phyloP scores from a whole-genome alignment of 2,888 invertebrate species.

The Amorpha juglandis region DNA sequence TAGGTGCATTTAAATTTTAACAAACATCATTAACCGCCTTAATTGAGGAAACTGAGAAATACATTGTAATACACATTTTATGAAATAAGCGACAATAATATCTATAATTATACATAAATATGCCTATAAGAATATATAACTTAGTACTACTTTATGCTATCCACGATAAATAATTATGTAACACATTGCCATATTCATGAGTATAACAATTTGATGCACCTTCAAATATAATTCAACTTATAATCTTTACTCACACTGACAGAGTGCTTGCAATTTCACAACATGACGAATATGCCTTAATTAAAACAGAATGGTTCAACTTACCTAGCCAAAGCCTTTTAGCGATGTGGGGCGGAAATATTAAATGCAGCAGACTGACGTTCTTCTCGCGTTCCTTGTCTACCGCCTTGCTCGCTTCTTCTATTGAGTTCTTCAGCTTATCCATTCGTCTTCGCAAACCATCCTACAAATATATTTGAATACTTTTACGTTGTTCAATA shows the following conservation, averaged over 20 bases:
- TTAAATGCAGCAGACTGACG: slow-evolving; percentile 95
- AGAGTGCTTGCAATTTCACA: background rate
- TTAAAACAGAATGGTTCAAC: slow-evolving; percentile 43
- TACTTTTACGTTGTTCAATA: background rate
- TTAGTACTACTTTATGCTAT: too few relatives aligned
- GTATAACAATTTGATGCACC: background rate
- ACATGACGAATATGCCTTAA: slow-evolving; percentile 11
- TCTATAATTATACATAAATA: too few relatives aligned
- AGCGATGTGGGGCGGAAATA: slow-evolving; percentile 97
- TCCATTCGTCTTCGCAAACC: slow-evolving; percentile 96
- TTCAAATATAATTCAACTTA: too few relatives aligned
- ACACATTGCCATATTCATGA: background rate
- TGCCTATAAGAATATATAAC: too few relatives aligned
- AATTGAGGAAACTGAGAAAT: too few relatives aligned
- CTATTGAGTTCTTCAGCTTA: slow-evolving; percentile 95
- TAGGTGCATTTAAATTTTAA: too few relatives aligned
- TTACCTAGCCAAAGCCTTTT: slow-evolving; percentile 96
- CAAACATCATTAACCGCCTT: too few relatives aligned
- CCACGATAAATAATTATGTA: too few relatives aligned
- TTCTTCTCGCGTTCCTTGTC: slow-evolving; percentile 97
- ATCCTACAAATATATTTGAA: slow-evolving; percentile 82
- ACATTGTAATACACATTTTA: too few relatives aligned
- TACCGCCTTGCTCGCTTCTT: slow-evolving; percentile 96
- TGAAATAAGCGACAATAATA: too few relatives aligned
- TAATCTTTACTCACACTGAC: too few relatives aligned